Evolutionary conservation across 1,140 invertebrate genomes (phyloP), one percentile per base, ranked within the genome.

Genomic region (Macrostomum lignano): DNA sequence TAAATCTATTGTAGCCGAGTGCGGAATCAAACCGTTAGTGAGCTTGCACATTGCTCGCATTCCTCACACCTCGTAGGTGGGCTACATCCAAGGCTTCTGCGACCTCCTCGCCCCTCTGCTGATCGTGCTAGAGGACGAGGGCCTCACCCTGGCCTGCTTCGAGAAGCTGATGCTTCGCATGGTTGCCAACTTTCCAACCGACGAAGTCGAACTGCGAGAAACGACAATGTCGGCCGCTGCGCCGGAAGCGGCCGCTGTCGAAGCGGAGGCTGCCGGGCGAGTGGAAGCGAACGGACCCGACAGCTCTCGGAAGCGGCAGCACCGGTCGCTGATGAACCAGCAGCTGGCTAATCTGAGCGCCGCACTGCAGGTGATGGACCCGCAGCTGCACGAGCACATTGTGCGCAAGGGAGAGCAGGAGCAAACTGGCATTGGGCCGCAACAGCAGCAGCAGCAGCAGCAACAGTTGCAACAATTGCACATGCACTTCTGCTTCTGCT

Each of bases 401-500:
- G 74, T 82, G 54, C 70, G 74, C 37, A 74, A 82, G 54, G 77
- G 77, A 6, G 82, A 91, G 54, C n/a, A n/a, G n/a, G n/a, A n/a
- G n/a, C n/a, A n/a, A n/a, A n/a, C n/a, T n/a, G n/a, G n/a, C n/a
- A n/a, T n/a, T n/a, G n/a, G n/a, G n/a, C n/a, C n/a, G n/a, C n/a
- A n/a, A n/a, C n/a, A n/a, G n/a, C n/a, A n/a, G n/a, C n/a, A n/a
- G n/a, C n/a, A n/a, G n/a, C n/a, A n/a, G n/a, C n/a, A n/a, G n/a
- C n/a, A n/a, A n/a, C n/a, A n/a, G n/a, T n/a, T n/a, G n/a, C n/a
- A n/a, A n/a, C n/a, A n/a, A n/a, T n/a, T n/a, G n/a, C 86, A 79
- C 55, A 84, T 77, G 9, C 79, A 88, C 54, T 84, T 88, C 55
- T 91, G 86, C 55, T 91, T 91, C 60, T 86, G 78, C 50, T 91